Conservation (phyloP, 2,888 invertebrate genomes). For the Frankliniella fusca region DNA sequence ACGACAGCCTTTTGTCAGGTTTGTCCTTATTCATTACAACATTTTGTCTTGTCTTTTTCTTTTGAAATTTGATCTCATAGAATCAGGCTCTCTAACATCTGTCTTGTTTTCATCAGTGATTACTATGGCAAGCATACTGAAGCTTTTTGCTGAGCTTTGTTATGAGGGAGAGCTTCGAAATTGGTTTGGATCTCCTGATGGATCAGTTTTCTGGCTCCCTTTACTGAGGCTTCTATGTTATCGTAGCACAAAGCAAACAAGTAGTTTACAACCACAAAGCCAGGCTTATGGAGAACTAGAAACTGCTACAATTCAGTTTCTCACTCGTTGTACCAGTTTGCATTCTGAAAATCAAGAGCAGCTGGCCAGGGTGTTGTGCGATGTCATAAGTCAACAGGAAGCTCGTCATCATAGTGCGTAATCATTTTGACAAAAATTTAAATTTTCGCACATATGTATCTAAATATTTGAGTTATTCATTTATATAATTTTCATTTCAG, state of each 20-base stretch:
- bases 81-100: too few relatives aligned
- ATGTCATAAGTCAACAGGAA: constrained; percentile 50
- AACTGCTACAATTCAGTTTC: constrained; percentile 73
- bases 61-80: too few relatives aligned
- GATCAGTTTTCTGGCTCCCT: constrained; percentile 81
- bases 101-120: constrained; percentile 45
- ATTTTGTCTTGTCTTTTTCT: too few relatives aligned
- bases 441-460: background rate
- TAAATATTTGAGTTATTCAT: background rate
- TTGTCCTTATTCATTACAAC: background rate
- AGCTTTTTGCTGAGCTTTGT: constrained; percentile 77
- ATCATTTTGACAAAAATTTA: background rate
- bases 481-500: constrained; percentile 46
- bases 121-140: constrained; percentile 63
- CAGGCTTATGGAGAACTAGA: constrained; percentile 51
- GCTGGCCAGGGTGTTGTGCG: constrained; percentile 73
- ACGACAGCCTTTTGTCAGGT: constrained; percentile 31
- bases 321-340: constrained; percentile 78
- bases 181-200: constrained; percentile 78
- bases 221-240: constrained; percentile 70
- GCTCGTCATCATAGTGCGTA: constrained; percentile 40
- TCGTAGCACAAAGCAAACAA: constrained; percentile 50
- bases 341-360: constrained; percentile 79
- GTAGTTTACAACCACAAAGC: constrained; percentile 39
- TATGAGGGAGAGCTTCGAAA: constrained; percentile 76